A percentile compares a stretch with the other conserved stretches of the same genome.
These are phyloP conservation scores for Zapus hudsonius DNA, from an alignment of 2,113 vertebrate species.

Conservation along the genomic window DNA sequence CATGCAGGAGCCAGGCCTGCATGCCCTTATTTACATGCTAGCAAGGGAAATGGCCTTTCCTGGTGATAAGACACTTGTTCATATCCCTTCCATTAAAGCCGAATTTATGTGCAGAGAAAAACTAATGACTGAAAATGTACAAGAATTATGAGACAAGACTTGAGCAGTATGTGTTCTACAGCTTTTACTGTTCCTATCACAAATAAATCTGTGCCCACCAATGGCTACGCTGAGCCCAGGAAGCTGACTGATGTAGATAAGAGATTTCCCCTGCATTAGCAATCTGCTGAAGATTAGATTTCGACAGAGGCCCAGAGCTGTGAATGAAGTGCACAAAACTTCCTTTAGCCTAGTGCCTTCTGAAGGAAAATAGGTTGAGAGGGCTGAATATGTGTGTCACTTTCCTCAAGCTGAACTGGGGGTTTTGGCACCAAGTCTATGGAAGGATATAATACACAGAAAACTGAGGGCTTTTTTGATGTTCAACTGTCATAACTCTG, in stretches of 20 bases:
- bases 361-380: neutral
- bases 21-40: slow-evolving; percentile 36
- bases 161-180: neutral
- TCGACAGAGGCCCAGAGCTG: neutral
- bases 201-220: slow-evolving; percentile 59
- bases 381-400: neutral
- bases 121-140: slow-evolving; percentile 54
- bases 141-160: slow-evolving; percentile 54
- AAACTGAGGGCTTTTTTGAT: neutral
- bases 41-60: slow-evolving; percentile 40
- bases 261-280: neutral
- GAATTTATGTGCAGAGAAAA: slow-evolving; percentile 61
- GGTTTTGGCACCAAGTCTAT: neutral
- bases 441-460: neutral
- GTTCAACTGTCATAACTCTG: neutral
- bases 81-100: slow-evolving; percentile 51
- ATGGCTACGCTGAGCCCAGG: neutral
- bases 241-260: neutral
- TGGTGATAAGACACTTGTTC: slow-evolving; percentile 43
- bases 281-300: slow-evolving; percentile 19
- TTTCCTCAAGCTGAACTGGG: neutral
- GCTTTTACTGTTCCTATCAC: neutral
- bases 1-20: neutral
- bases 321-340: neutral
- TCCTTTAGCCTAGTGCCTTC: neutral